Base-by-base conservation (phyloP, 1,140 invertebrate species). In the Ceratina australensis region DNA sequence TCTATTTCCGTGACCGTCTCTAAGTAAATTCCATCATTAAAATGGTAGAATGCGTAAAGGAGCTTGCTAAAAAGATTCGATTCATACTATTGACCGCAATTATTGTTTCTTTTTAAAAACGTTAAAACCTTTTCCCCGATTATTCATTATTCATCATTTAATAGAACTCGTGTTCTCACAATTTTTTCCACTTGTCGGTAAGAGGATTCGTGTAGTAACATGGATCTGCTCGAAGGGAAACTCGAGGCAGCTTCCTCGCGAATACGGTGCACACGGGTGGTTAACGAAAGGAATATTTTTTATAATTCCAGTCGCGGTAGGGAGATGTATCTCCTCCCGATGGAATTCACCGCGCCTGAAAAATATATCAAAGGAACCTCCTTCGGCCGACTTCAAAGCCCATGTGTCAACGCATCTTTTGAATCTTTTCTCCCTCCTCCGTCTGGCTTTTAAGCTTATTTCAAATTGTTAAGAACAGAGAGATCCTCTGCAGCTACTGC, bases 201-300 rank as follows among this genome's bases (percentile, higher is more conserved):
- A 71, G 28, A 16, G 61, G 67, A 71, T 76, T 68, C 73, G 54
- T 20, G 54, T 69, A 76, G 71, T 22, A 71, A 47, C 47, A 61
- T 52, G 4, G 57, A 4, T 16, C 16, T 7, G 57, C 56, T 77
- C 71, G 68, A 65, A 61, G 59, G 57, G n/a, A n/a, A 63, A 69
- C 33, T 10, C 56, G 49, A 10, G 50, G 66, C 49, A 61, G 47
- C 47, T 71, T 61, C 24, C 42, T 10, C 26, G 59, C 54, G 74
- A 77, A 77, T 52, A 1, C 74, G 24, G 15, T 56, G 22, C 8
- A 20, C 42, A 61, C 57, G 67, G 57, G 20, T 77, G 67, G 67
- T 57, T 77, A 77, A 77, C 74, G 66, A 77, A 77, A 77, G 67
- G 74, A 71, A 77, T 77, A 77, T 61, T 77, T 63, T 77, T 49